These are phyloP conservation scores for Oxystoma pomonae DNA, from an alignment of 2,888 invertebrate species.

Conservation along the genomic window DNA sequence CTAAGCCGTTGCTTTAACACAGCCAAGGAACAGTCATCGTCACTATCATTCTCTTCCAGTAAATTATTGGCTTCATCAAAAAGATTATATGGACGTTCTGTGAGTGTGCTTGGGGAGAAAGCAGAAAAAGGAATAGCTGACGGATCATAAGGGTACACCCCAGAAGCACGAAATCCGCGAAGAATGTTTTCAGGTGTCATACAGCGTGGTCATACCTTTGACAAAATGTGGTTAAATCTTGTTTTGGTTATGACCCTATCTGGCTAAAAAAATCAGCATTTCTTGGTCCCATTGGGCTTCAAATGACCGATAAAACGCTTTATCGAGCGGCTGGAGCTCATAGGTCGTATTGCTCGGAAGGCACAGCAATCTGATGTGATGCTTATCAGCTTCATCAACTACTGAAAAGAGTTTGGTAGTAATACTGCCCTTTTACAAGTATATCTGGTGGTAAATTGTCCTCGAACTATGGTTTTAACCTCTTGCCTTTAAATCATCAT, in stretches of 20 bases:
- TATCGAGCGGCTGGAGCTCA: no score
- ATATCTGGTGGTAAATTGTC: no score
- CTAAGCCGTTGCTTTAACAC: neutral
- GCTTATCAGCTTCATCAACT: no score
- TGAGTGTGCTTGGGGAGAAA: neutral
- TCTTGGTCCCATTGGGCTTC: no score
- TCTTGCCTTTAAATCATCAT: no score
- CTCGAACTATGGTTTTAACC: no score
- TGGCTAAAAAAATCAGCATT: neutral
- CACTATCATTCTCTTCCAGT: neutral
- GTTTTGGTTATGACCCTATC: neutral
- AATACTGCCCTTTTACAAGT: no score
- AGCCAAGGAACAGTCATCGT: neutral
- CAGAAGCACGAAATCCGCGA: constrained; percentile 1
- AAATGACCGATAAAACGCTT: no score
- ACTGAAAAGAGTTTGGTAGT: no score
- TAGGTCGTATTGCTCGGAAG: no score
- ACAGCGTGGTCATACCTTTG: neutral
- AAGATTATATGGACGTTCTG: neutral
- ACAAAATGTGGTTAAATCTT: neutral
- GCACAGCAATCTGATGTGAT: no score
- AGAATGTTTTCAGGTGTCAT: neutral
- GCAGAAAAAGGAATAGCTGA: neutral
- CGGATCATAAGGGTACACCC: neutral
- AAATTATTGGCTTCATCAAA: neutral